Percentiles rank a stretch among this genome's conserved stretches.
phyloP scores from a whole-genome alignment of 2,797 vertebrate genomes.

The Sternarchorhynchus goeldii region DNA sequence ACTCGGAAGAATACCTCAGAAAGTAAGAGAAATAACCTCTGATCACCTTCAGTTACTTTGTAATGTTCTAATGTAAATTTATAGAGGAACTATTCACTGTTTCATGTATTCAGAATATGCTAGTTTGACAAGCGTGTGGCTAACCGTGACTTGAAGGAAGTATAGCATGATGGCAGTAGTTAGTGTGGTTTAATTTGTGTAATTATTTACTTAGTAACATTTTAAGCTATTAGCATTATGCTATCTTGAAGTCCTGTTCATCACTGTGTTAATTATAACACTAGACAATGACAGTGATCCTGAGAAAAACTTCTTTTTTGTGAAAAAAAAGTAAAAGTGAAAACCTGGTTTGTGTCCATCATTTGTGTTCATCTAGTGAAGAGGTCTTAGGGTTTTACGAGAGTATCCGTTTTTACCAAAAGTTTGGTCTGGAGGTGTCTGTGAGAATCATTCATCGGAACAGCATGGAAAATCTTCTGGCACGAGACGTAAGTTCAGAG shows the following conservation, averaged over 20 bases:
- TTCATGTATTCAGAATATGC: no score
- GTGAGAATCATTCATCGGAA: conserved; percentile 63
- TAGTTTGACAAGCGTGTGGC: no score
- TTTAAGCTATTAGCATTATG: not conserved
- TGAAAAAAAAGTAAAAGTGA: not conserved
- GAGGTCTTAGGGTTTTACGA: conserved; percentile 68
- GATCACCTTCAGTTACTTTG: not conserved
- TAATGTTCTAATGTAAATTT: not conserved
- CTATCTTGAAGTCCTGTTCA: not conserved
- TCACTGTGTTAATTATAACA: not conserved
- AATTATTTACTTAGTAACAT: no score
- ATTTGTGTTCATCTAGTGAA: conserved; percentile 59
- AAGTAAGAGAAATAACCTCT: conserved; percentile 62
- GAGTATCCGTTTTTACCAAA: conserved; percentile 64
- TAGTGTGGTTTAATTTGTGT: no score
- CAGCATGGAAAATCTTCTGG: conserved; percentile 52
- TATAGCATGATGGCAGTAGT: no score
- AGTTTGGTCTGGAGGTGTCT: conserved; percentile 58
- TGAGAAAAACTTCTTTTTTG: not conserved
- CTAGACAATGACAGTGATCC: not conserved
- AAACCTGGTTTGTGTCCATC: not conserved
- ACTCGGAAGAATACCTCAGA: conserved; percentile 71
- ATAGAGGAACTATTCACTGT: not conserved
- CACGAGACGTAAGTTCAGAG: conserved; percentile 66
- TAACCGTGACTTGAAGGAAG: no score